Percentiles rank a stretch among this genome's conserved stretches.
These are phyloP conservation scores for Myotis pilosus DNA, from an alignment of 2,797 vertebrate species.

Conservation along the genomic window DNA sequence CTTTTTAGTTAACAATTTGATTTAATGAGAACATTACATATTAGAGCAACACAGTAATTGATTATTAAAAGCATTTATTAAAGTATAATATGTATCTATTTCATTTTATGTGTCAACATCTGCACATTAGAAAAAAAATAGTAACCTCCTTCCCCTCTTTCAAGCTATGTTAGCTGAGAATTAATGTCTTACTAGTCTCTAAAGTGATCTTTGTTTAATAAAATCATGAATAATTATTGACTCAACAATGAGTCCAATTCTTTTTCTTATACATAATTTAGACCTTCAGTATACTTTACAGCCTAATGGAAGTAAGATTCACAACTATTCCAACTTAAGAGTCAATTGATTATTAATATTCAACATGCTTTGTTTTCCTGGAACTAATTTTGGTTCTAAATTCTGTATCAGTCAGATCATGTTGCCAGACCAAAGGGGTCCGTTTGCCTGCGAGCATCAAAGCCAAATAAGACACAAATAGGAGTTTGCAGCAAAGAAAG, in stretches of 20 bases:
- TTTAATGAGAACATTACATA: constrained; percentile 12
- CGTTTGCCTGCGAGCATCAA: background rate
- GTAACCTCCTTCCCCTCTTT: background rate
- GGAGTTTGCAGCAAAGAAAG: background rate
- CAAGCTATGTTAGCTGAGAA: background rate
- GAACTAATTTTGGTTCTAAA: background rate
- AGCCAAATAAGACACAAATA: background rate
- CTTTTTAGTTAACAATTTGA: constrained; percentile 23
- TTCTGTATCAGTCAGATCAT: background rate
- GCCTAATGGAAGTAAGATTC: background rate
- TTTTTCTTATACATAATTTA: constrained; percentile 37
- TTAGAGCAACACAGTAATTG: background rate
- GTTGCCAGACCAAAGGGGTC: background rate
- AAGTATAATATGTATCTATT: background rate
- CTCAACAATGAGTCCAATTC: background rate
- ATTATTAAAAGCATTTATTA: constrained; percentile 28
- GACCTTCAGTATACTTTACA: background rate
- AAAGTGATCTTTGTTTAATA: constrained; percentile 47
- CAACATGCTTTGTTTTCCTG: background rate
- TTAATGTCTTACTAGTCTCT: constrained; percentile 18
- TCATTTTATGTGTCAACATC: background rate
- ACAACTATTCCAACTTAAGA: background rate
- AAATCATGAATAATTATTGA: constrained; percentile 41
- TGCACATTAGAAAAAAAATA: background rate
- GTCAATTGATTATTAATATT: background rate